Evolutionary conservation across 2,888 invertebrate genomes (phyloP).

Genomic region (Lasiommata megera): DNA sequence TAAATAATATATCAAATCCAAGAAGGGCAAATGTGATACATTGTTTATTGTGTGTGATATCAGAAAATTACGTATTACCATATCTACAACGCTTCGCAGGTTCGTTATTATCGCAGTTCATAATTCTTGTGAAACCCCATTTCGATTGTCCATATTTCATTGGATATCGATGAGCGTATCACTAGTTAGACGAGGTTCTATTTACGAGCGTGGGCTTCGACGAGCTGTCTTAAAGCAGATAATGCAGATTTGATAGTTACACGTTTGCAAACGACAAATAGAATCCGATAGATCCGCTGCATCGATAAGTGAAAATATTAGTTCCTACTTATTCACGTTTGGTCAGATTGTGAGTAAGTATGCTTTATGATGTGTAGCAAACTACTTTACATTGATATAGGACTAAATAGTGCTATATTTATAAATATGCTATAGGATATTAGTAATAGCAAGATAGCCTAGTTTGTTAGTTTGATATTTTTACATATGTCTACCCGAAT

Average conservation of each 20-base stretch:
- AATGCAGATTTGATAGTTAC: conserved; percentile 51
- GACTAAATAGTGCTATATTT: too few relatives aligned
- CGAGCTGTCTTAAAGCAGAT: conserved; percentile 51
- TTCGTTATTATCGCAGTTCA: conserved; percentile 60
- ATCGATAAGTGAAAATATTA: conserved; percentile 7
- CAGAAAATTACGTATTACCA: conserved; percentile 47
- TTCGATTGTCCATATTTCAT: conserved; percentile 69
- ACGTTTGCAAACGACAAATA: conserved; percentile 48
- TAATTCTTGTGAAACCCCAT: conserved; percentile 54
- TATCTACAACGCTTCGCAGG: conserved; percentile 45
- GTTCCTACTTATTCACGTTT: neutral
- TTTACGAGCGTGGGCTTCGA: conserved; percentile 62
- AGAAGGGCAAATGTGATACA: neutral
- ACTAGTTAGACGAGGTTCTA: conserved; percentile 58
- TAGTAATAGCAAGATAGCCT: too few relatives aligned
- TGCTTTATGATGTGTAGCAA: conserved; percentile 31
- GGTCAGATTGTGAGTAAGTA: conserved; percentile 26
- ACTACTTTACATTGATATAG: too few relatives aligned
- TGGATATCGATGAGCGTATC: conserved; percentile 67
- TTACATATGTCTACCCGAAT: too few relatives aligned
- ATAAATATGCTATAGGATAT: too few relatives aligned
- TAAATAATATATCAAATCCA: too few relatives aligned
- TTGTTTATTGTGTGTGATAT: conserved; percentile 29
- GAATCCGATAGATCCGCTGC: conserved; percentile 44
- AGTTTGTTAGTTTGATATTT: too few relatives aligned